Evolutionary conservation across 1,140 invertebrate species (phyloP).

Genomic region (Dendrolimus kikuchii): DNA sequence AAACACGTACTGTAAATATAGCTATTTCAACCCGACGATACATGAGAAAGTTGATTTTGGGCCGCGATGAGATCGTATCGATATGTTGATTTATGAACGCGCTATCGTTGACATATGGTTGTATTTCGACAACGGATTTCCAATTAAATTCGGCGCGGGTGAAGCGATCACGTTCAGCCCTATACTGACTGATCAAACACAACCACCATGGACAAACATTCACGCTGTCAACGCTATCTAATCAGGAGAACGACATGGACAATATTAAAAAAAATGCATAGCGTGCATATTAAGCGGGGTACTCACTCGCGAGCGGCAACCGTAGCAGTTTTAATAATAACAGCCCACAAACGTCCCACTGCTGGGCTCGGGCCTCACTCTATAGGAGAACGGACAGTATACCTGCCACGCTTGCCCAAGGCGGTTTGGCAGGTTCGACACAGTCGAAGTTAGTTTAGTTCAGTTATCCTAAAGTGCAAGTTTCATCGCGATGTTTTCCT

Average conservation of each 20-base stretch:
- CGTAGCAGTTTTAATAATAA: too few species aligned
- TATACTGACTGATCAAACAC: slow-evolving; percentile 36
- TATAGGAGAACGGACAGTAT: too few species aligned
- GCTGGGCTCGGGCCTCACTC: too few species aligned
- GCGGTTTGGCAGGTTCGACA: too few species aligned
- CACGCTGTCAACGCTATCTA: slow-evolving; percentile 44
- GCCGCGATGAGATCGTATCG: slow-evolving; percentile 4
- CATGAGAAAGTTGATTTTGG: slow-evolving; percentile 9
- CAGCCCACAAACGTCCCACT: too few species aligned
- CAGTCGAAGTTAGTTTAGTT: too few species aligned
- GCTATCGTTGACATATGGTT: slow-evolving; percentile 18
- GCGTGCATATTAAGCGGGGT: slow-evolving; percentile 1
- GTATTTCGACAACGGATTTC: slow-evolving; percentile 16
- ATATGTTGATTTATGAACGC: slow-evolving; percentile 18
- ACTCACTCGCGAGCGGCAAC: background rate
- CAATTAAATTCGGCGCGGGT: slow-evolving; percentile 17
- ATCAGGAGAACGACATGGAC: slow-evolving; percentile 42
- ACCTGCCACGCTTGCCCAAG: too few species aligned
- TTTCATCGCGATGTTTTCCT: too few species aligned
- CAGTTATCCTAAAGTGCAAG: too few species aligned
- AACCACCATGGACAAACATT: slow-evolving; percentile 42
- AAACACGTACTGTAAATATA: slow-evolving; percentile 8
- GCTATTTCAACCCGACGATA: slow-evolving; percentile 11
- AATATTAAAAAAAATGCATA: slow-evolving; percentile 27
- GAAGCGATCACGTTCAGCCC: slow-evolving; percentile 27